Evolutionary conservation across 1,140 invertebrate genomes (phyloP).

Genomic region (Heliothis subflexa): DNA sequence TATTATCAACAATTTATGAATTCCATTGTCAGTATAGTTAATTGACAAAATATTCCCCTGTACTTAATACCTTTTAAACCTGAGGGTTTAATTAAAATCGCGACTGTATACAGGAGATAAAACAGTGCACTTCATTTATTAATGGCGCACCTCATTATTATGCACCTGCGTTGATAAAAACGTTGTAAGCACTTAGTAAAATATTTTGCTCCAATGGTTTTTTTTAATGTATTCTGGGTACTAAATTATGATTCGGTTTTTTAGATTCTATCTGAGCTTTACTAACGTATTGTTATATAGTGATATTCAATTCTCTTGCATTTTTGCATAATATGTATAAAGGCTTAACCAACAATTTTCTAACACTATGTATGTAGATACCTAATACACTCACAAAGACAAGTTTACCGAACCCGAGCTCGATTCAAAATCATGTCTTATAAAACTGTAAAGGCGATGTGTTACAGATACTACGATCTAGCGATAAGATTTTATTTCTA

Average conservation of each 20-base stretch:
- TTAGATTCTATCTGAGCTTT: too few relatives aligned
- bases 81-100: conserved; percentile 36
- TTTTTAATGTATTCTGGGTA: neutral
- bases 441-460: neutral
- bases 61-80: conserved; percentile 10
- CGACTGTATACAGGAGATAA: conserved; percentile 27
- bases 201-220: conserved; percentile 3
- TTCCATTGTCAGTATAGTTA: neutral
- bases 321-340: too few relatives aligned
- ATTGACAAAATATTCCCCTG: conserved; percentile 10
- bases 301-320: too few relatives aligned
- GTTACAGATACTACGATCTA: conserved; percentile 3
- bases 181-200: neutral
- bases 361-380: too few relatives aligned
- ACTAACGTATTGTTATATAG: too few relatives aligned
- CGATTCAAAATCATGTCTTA: neutral
- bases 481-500: conserved; percentile 38
- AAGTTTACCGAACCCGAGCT: too few relatives aligned
- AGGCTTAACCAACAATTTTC: too few relatives aligned
- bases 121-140: conserved; percentile 40
- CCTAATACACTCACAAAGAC: too few relatives aligned
- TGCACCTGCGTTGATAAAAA: conserved; percentile 13
- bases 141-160: conserved; percentile 11
- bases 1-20: neutral
- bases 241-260: too few relatives aligned